Evolutionary conservation across 2,113 vertebrate genomes (phyloP).

Genomic region (Ctenomys sociabilis): DNA sequence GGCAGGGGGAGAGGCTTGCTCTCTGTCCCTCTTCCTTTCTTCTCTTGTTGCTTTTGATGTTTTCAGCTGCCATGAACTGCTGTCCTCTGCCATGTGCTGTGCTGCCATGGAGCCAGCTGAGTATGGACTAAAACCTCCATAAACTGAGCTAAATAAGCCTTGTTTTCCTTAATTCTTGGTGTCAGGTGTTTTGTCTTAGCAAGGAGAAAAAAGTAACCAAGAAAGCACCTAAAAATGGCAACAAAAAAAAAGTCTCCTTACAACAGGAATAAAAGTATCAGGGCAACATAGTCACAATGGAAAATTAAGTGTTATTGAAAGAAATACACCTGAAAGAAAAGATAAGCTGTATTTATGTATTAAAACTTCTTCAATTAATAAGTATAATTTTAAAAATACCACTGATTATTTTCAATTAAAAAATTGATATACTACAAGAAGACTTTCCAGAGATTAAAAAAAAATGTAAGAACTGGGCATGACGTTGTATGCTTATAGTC

Average conservation of each 20-base stretch:
- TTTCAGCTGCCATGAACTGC: no score
- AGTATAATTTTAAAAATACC: background rate
- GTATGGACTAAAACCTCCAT: no score
- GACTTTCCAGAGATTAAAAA: background rate
- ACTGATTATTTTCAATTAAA: background rate
- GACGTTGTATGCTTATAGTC: background rate
- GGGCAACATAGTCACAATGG: background rate
- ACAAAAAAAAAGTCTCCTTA: background rate
- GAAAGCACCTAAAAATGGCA: background rate
- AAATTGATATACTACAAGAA: conserved; percentile 9
- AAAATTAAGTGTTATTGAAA: background rate
- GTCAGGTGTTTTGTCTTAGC: no score
- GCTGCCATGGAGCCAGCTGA: no score
- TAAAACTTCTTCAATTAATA: background rate
- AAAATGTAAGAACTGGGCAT: background rate
- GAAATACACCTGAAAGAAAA: background rate
- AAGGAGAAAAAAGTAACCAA: no score
- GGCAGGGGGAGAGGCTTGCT: no score
- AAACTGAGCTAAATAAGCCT: no score
- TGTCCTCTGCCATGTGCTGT: no score
- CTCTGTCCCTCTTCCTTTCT: no score
- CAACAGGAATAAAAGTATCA: background rate
- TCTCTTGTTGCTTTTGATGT: no score
- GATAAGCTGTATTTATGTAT: background rate
- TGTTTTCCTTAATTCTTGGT: no score